Evolutionary conservation across 2,888 invertebrate genomes (phyloP).

Genomic region (Ceratothoa steindachneri): DNA sequence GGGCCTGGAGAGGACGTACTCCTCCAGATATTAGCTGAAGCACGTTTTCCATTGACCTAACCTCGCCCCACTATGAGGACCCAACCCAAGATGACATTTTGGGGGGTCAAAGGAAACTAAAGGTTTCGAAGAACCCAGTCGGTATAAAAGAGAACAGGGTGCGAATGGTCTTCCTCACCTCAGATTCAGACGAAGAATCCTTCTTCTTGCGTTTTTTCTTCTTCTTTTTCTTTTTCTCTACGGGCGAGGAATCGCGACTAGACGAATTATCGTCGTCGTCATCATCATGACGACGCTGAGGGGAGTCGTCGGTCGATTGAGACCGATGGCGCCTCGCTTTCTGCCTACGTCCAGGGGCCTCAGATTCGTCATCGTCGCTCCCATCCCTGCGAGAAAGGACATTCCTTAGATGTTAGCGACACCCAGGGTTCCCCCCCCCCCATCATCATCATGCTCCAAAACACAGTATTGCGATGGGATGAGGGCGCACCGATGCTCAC

Average conservation of each 20-base stretch:
- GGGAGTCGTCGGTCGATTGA: conserved; percentile 50
- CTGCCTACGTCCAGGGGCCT: conserved; percentile 52
- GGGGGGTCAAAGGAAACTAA: too few relatives aligned
- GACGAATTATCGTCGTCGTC: conserved; percentile 28
- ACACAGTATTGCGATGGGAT: too few relatives aligned
- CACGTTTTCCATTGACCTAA: too few relatives aligned
- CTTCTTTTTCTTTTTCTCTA: conserved; percentile 44
- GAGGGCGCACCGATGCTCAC: too few relatives aligned
- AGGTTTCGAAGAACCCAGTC: too few relatives aligned
- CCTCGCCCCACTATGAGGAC: too few relatives aligned
- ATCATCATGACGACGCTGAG: conserved; percentile 11
- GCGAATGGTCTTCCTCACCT: conserved; percentile 17
- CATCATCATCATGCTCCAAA: too few relatives aligned
- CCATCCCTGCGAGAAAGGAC: neutral
- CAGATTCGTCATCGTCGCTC: conserved; percentile 24
- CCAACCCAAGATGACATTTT: too few relatives aligned
- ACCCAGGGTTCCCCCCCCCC: too few relatives aligned
- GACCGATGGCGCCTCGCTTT: conserved; percentile 51
- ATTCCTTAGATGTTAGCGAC: neutral
- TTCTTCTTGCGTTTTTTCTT: conserved; percentile 47
- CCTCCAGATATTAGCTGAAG: too few relatives aligned
- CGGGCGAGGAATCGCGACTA: conserved; percentile 35
- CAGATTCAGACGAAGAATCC: conserved; percentile 33
- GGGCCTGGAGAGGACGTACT: too few relatives aligned
- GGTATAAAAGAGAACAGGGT: too few relatives aligned